These are phyloP conservation scores for Pseudomyrmex pallidus DNA, from an alignment of 1,140 invertebrate genomes.

Conservation along the genomic window DNA sequence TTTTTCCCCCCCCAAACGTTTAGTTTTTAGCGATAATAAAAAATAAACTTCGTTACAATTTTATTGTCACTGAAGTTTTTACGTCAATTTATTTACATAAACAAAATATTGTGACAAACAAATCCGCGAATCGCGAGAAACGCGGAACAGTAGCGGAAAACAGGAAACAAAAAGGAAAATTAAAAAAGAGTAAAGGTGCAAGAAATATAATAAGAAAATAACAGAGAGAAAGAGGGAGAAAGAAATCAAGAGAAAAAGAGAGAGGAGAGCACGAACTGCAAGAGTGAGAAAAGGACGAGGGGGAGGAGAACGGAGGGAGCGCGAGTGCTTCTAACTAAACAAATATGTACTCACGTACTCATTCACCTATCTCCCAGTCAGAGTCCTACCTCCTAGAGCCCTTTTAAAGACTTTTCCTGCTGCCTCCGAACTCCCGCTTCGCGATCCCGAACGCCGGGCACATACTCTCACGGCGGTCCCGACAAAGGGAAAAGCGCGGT, in stretches of 20 bases:
- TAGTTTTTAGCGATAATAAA: conserved; percentile 67
- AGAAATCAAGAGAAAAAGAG: not conserved
- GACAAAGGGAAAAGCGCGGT: conserved; percentile 51
- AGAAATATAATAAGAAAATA: too few relatives aligned
- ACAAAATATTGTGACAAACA: not conserved
- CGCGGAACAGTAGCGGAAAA: conserved; percentile 30
- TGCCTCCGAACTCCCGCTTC: conserved; percentile 50
- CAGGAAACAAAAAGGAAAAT: not conserved
- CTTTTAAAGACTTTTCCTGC: conserved; percentile 83
- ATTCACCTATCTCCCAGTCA: conserved; percentile 83
- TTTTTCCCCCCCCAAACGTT: conserved; percentile 70
- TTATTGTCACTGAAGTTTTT: too few relatives aligned
- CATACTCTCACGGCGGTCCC: conserved; percentile 10
- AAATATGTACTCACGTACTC: conserved; percentile 85
- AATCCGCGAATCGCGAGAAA: conserved; percentile 56
- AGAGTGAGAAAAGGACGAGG: not conserved
- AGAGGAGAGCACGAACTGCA: not conserved
- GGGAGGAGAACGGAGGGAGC: conserved; percentile 58
- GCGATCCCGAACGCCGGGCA: conserved; percentile 13
- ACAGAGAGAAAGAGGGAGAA: not conserved
- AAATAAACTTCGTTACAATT: too few relatives aligned
- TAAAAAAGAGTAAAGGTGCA: too few relatives aligned
- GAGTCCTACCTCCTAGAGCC: conserved; percentile 76
- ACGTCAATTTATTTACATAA: too few relatives aligned
- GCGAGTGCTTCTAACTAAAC: conserved; percentile 84